These are phyloP conservation scores for Papilio xuthus DNA, from an alignment of 1,140 invertebrate genomes.

Conservation along the genomic window DNA sequence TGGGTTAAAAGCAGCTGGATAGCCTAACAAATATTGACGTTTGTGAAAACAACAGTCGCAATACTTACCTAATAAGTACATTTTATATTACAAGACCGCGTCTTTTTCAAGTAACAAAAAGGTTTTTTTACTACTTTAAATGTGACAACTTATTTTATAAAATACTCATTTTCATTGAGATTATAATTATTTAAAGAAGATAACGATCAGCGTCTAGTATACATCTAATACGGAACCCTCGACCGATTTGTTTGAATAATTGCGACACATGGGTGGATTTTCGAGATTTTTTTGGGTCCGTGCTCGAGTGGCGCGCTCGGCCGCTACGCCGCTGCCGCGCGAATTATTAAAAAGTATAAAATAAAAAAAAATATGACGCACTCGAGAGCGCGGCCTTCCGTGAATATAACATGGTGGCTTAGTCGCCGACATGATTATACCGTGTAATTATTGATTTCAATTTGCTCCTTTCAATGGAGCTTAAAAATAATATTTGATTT, in stretches of 20 bases:
- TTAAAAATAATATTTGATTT: slow-evolving; percentile 36
- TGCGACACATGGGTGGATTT: slow-evolving; percentile 74
- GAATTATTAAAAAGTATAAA: slow-evolving; percentile 78
- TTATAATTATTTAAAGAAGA: neutral
- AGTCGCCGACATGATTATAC: slow-evolving; percentile 51
- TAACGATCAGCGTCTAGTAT: neutral
- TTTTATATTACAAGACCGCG: neutral
- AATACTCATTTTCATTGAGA: neutral
- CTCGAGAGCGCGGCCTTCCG: slow-evolving; percentile 60
- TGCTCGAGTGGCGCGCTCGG: slow-evolving; percentile 67
- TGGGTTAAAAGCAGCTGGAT: too few relatives aligned
- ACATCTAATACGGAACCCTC: slow-evolving; percentile 60
- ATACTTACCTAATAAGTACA: too few relatives aligned
- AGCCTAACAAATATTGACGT: too few relatives aligned
- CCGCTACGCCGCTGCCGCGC: slow-evolving; percentile 62
- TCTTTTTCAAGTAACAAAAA: neutral
- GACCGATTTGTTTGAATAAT: slow-evolving; percentile 59
- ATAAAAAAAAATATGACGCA: slow-evolving; percentile 63
- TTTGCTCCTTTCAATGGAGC: slow-evolving; percentile 33
- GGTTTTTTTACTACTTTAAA: neutral
- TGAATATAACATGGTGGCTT: slow-evolving; percentile 62
- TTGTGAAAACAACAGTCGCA: too few relatives aligned
- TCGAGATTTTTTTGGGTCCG: slow-evolving; percentile 77
- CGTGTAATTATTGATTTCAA: slow-evolving; percentile 46
- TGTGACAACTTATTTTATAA: neutral